Evolutionary conservation across 2,113 vertebrate species (phyloP), one percentile per base, ranked within the genome.

Genomic region (Myotis davidii): DNA sequence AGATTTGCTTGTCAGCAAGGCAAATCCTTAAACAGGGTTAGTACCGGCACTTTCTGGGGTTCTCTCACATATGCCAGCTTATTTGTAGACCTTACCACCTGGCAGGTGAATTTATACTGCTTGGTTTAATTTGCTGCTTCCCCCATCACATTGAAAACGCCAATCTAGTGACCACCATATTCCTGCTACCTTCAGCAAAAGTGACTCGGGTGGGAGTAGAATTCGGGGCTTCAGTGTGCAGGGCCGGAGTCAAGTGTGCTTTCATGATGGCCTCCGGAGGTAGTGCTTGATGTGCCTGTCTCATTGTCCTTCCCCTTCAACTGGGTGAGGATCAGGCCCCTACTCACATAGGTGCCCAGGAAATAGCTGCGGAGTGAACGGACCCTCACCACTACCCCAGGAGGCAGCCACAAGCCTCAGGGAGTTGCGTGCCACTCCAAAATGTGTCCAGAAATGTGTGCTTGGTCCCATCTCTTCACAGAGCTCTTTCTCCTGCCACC

Each of bases 361-460:
- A 85, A 92, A 88, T 16, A 85, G 18, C 39, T 83, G 56, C 29
- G 3, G 17, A 86, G 27, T 84, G 54, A 96, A 23, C 69, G 29
- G n/a, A 82, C 12, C 65, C 21, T 74, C 73, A 77, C 12, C 42
- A 29, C 25, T 7, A 50, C 45, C 7, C 1, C 6, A 16, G 12
- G 10, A 45, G 37, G 76, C 78, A 85, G 88, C 67, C 45, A 12
- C 6, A 9, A 21, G 88, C 56, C 21, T 65, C 34, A 3, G 39
- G 29, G 32, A 67, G 74, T 27, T 39, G 3, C 1, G 1, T 32
- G 73, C 0, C 6, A 10, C 48, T 21, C 37, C 34, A 45, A 56
- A 82, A 61, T 50, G 34, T 25, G 16, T 91, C 78, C 52, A 54
- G 52, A 59, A 70, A 85, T 9, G 52, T 50, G n/a, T 20, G 77